Evolutionary conservation across 2,888 invertebrate species (phyloP).

Genomic region (Portevinia maculata): DNA sequence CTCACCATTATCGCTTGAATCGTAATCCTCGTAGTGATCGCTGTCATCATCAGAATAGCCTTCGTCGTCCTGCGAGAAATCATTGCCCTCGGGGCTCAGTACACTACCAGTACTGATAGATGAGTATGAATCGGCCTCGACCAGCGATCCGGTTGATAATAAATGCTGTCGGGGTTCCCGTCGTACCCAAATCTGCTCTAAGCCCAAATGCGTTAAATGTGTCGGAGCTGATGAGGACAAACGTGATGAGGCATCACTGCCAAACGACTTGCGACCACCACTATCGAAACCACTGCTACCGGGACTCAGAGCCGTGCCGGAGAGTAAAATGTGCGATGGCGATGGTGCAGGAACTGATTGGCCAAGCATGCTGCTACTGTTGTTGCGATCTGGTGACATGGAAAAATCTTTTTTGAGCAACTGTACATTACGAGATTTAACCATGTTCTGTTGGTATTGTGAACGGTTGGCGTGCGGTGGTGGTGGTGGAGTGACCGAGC

Average conservation of each 20-base stretch:
- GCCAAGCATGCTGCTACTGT: slow-evolving; percentile 82
- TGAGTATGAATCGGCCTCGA: slow-evolving; percentile 93
- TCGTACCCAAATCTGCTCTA: slow-evolving; percentile 93
- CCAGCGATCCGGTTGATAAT: slow-evolving; percentile 91
- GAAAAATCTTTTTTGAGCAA: slow-evolving; percentile 87
- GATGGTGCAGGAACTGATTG: slow-evolving; percentile 87
- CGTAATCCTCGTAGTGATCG: slow-evolving; percentile 91
- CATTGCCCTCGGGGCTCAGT: slow-evolving; percentile 91
- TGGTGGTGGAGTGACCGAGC: slow-evolving; percentile 82
- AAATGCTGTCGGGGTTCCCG: slow-evolving; percentile 94
- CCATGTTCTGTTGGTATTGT: slow-evolving; percentile 79
- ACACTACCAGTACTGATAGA: slow-evolving; percentile 92
- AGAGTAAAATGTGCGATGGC: slow-evolving; percentile 83
- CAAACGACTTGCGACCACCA: slow-evolving; percentile 78
- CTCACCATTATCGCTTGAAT: slow-evolving; percentile 90
- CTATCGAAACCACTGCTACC: slow-evolving; percentile 81
- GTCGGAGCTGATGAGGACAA: slow-evolving; percentile 95
- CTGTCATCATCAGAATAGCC: slow-evolving; percentile 93
- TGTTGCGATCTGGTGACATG: slow-evolving; percentile 84
- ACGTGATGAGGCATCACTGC: slow-evolving; percentile 84
- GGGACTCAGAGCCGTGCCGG: slow-evolving; percentile 80
- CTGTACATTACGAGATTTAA: slow-evolving; percentile 80
- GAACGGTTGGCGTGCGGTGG: slow-evolving; percentile 81
- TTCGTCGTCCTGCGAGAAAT: slow-evolving; percentile 91
- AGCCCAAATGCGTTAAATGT: slow-evolving; percentile 85